Percentiles rank a stretch among this genome's conserved stretches.
Conservation (phyloP, 2,797 vertebrate genomes). For the Phataginus tricuspis region DNA sequence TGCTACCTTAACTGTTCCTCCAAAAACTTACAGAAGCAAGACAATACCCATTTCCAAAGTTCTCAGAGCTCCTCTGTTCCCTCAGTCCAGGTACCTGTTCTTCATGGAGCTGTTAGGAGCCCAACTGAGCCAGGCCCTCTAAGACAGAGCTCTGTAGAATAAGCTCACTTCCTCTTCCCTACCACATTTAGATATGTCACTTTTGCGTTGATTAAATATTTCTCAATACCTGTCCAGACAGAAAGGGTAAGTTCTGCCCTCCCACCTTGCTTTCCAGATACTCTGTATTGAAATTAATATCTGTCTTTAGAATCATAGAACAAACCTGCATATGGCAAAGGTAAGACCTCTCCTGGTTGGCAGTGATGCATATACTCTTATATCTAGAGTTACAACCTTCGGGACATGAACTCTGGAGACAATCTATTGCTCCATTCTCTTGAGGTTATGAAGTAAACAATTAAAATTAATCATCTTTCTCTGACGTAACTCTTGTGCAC, state of each 20-base stretch:
- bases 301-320: neutral
- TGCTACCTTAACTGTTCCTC: neutral
- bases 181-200: rapidly evolving
- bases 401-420: neutral
- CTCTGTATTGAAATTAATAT: neutral
- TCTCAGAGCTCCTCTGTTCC: neutral
- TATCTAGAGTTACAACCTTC: neutral
- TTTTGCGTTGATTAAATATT: neutral
- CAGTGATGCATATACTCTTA: neutral
- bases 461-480: constrained; percentile 45
- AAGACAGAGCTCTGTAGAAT: neutral
- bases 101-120: rapidly evolving
- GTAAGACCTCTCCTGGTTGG: neutral
- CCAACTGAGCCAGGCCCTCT: neutral
- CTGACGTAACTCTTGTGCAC: neutral
- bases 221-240: neutral
- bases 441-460: neutral
- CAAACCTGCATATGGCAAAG: constrained; percentile 15
- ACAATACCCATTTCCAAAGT: neutral
- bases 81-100: rapidly evolving
- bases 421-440: neutral
- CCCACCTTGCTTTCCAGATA: neutral
- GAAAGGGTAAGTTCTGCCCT: neutral
- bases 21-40: neutral
- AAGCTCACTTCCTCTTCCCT: rapidly evolving